Evolutionary conservation across 1,140 invertebrate species (phyloP).

Genomic region (Eurosta solidaginis): DNA sequence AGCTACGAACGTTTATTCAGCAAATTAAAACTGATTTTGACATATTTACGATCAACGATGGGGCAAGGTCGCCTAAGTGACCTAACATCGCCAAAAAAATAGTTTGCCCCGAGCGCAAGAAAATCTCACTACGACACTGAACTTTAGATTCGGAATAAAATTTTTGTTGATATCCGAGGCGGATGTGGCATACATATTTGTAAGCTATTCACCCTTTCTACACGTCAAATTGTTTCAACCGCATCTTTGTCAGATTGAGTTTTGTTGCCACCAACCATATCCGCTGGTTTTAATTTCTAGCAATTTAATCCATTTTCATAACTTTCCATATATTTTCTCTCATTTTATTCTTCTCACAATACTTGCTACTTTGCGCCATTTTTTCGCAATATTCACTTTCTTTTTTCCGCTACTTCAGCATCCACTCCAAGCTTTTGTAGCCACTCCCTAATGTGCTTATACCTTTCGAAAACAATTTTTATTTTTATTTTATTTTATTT

Average conservation of each 20-base stretch:
- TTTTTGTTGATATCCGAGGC: background rate
- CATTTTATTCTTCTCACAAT: background rate
- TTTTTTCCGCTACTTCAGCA: background rate
- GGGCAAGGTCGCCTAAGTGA: too few relatives aligned
- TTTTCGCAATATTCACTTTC: background rate
- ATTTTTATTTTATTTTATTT: background rate
- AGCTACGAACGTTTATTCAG: too few relatives aligned
- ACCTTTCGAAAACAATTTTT: background rate
- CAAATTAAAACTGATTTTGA: too few relatives aligned
- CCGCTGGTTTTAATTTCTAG: background rate
- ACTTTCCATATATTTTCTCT: background rate
- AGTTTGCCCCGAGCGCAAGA: too few relatives aligned
- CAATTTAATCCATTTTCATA: background rate
- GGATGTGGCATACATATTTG: background rate
- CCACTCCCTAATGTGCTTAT: constrained; percentile 11
- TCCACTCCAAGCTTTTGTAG: background rate
- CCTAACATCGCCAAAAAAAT: too few relatives aligned
- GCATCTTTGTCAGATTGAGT: background rate
- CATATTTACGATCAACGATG: too few relatives aligned
- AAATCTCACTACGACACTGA: too few relatives aligned
- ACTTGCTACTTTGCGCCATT: background rate
- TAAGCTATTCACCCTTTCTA: background rate
- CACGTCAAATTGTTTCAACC: constrained; percentile 16
- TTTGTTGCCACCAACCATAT: too few relatives aligned
- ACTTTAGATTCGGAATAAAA: too few relatives aligned